Evolutionary conservation across 1,140 invertebrate genomes (phyloP), one percentile per base, ranked within the genome.

Genomic region (Lepidurus packardi): DNA sequence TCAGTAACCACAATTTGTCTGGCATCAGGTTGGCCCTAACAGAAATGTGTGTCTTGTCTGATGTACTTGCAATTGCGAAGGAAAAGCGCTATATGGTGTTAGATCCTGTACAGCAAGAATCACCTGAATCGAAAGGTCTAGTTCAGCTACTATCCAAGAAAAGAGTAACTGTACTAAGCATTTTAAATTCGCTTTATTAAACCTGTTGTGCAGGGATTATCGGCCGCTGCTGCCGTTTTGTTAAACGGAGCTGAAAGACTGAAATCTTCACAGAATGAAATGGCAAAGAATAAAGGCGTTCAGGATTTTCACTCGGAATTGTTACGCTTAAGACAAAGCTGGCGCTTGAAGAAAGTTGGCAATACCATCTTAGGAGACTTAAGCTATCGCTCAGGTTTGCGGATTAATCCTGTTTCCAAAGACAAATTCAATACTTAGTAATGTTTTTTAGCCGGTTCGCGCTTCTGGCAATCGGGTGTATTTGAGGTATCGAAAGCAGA

Each of bases 401-500:
- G 6, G 21, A 21, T 65, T 65, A n/a, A 21, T 65, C 3, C 7
- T 21, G 21, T 21, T 16, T 4, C 3, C 34, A 34, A 65, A n/a
- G n/a, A 65, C 6, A 13, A 65, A 65, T 2, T 47, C 16, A 0
- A 11, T 5, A 65, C n/a, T 65, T n/a, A 65, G 7, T 65, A 21
- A n/a, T 1, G 21, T 65, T 16, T 7, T 6, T 13, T 65, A 65
- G 88, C 86, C 82, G 96, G 96, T 2, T 97, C 95, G 0, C 93
- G 96, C 83, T 98, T 94, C 84, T 91, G 90, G 79, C 96, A 98
- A 86, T 93, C 92, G 78, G 96, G 96, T 53, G 94, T 95, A 81
- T 98, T 98, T 89, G 96, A 98, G 89, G 96, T 98, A 1, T 93
- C 92, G 3, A 98, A 98, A 87, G 94, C 94, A 7, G 94, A 96